Base-by-base conservation (phyloP, 1,140 invertebrate genomes). In the Mactra quadrangularis region DNA sequence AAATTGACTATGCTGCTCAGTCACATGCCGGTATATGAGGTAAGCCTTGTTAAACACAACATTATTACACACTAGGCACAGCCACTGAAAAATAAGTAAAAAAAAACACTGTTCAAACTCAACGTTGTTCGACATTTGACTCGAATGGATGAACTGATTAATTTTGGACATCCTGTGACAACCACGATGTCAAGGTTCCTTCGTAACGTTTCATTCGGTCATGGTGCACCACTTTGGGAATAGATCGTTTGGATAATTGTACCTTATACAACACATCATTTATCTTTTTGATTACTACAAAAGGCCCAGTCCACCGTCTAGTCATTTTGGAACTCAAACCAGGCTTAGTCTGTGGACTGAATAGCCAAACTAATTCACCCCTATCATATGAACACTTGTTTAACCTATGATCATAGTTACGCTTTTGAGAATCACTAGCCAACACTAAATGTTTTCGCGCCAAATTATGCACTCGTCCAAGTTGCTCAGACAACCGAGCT, bases 381-480 rank as follows among this genome's bases (percentile, higher is more conserved):
- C 4, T 22, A n/a, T 11, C 31, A 45, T 64, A 64, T 22, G 1
- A 22, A 64, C 47, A 22, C 47, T 64, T 6, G 0, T 22, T 11
- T 45, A 19, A n/a, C n/a, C 35, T n/a, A 64, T 45, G 60, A 33
- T 64, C 60, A 45, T 64, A 22, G 25, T 22, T 6, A 19, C 60
- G 25, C 60, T 64, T 64, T 45, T 64, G 60, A 1, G 35, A 22
- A 6, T 64, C 60, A 45, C 60, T 64, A 22, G 35, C 60, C 2
- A 64, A 22, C 25, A 15, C 15, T 0, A 41, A 1, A 45, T 64
- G 25, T 22, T 19, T 45, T 15, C 60, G 35, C 1, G 38, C 60
- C 1, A 33, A 3, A 3, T 64, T 7, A 45, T 64, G 35, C n/a
- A 64, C 60, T 6, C 1, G 2, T 45, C 2, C n/a, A n/a, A 64